Percentiles rank a stretch among this genome's conserved stretches.
phyloP scores from a whole-genome alignment of 2,113 vertebrate species.

The Calidris pugnax region DNA sequence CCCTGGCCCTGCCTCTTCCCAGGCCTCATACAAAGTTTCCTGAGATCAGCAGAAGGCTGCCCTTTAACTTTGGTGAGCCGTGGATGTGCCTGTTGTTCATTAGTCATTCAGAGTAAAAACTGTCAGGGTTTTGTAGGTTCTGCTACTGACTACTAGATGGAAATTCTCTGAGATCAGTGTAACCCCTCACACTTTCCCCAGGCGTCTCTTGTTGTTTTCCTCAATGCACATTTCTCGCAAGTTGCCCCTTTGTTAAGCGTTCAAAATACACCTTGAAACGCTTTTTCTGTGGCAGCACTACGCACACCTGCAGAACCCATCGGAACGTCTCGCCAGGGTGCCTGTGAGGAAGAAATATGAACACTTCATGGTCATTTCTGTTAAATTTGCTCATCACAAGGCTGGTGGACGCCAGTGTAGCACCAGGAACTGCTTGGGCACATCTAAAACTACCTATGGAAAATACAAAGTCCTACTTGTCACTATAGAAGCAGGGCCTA shows the following conservation, averaged over 20 bases:
- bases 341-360: not conserved
- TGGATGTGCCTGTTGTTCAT: not conserved
- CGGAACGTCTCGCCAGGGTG: not conserved
- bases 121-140: not conserved
- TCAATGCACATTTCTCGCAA: not conserved
- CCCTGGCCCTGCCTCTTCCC: not conserved
- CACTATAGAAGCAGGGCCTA: not conserved
- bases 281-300: not conserved
- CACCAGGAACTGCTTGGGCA: not conserved
- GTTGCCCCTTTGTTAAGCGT: too few relatives aligned
- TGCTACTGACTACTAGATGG: not conserved
- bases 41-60: not conserved
- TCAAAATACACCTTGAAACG: not conserved
- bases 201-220: rapidly evolving
- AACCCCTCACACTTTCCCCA: not conserved
- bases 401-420: not conserved
- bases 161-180: not conserved
- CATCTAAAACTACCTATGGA: not conserved
- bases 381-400: not conserved
- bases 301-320: not conserved
- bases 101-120: not conserved
- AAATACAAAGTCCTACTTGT: not conserved
- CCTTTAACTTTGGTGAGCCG: not conserved
- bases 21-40: not conserved
- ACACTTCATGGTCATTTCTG: not conserved